Evolutionary conservation across 1,140 invertebrate species (phyloP).

Genomic region (Drosophila bifasciata): DNA sequence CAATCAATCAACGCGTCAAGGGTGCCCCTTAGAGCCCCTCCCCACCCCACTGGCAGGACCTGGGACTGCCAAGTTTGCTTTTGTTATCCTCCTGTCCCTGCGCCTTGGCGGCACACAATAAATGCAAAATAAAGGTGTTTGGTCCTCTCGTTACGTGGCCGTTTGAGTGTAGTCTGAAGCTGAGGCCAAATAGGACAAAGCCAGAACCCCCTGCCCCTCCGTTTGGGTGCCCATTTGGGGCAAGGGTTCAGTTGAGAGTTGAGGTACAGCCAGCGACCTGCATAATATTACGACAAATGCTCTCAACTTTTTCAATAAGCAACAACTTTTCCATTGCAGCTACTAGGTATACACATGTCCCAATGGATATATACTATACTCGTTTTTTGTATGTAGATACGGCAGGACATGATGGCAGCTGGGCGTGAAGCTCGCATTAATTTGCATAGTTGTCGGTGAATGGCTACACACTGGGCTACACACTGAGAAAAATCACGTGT

Average conservation of each 20-base stretch:
- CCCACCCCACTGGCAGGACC: constrained; percentile 2
- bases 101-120: constrained; percentile 42
- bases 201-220: constrained; percentile 43
- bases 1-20: constrained; percentile 78
- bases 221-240: constrained; percentile 29
- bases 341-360: constrained; percentile 13
- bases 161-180: constrained; percentile 32
- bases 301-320: constrained; percentile 77
- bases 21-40: constrained; percentile 23
- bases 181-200: constrained; percentile 55
- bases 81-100: constrained; percentile 40
- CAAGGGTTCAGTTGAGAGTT: constrained; percentile 54
- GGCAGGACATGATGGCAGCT: neutral
- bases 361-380: neutral
- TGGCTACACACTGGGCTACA: neutral
- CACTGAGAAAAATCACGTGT: constrained; percentile 6
- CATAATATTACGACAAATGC: constrained; percentile 78
- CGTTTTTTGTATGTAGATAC: too few species aligned
- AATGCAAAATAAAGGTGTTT: constrained; percentile 79
- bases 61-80: constrained; percentile 55
- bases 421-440: constrained; percentile 14
- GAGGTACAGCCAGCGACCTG: constrained; percentile 64
- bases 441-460: constrained; percentile 64
- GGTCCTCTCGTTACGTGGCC: constrained; percentile 40
- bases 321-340: constrained; percentile 64